Evolutionary conservation across 2,113 vertebrate genomes (phyloP), one percentile per base, ranked within the genome.

Genomic region (Cheilinus undulatus): DNA sequence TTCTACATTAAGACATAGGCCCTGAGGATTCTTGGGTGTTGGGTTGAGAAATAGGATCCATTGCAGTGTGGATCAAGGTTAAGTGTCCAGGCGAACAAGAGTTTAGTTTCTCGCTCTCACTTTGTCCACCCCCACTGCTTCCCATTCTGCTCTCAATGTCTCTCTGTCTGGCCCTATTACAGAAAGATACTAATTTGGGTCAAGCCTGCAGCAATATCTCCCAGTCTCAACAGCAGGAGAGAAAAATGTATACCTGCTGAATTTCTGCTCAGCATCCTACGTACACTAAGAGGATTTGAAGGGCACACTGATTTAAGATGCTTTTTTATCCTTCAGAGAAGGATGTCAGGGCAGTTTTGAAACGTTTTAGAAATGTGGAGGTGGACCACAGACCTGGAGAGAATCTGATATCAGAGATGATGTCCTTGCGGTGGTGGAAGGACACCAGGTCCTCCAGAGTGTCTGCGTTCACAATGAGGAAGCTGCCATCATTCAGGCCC

Each of bases 401-500:
- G 93, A 99, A 99, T 78, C 96, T 91, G 76, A 99, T 97, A 84
- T 99, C 97, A n/a, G 98, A 96, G 93, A 99, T 96, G 89, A 95
- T 88, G 85, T 99, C 98, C 90, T 96, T 99, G 86, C 97, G 95
- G 78, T 99, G 97, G 82, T 99, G 97, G 92, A 99, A 99, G 69
- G 98, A 97, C 69, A 99, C 97, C 65, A 99, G 93, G 90, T 99
- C 98, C 81, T 99, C 98, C 63, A 99, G 89, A 36, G 98, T 99
- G 88, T 99, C 97, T 72, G 97, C 96, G 76, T 99, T 99, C 80
- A 98, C 96, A 69, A 99, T 96, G 70, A 99, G 90, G 91, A 99
- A 99, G 83, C 97, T 97, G 82, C 98, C 98, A 51, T 99, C 98
- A 0, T 96, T 98, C 75, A 99, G 95, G 56, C 98, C 98, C 73